Evolutionary conservation across 1,140 invertebrate genomes (phyloP).

Genomic region (Calosoma granatense): DNA sequence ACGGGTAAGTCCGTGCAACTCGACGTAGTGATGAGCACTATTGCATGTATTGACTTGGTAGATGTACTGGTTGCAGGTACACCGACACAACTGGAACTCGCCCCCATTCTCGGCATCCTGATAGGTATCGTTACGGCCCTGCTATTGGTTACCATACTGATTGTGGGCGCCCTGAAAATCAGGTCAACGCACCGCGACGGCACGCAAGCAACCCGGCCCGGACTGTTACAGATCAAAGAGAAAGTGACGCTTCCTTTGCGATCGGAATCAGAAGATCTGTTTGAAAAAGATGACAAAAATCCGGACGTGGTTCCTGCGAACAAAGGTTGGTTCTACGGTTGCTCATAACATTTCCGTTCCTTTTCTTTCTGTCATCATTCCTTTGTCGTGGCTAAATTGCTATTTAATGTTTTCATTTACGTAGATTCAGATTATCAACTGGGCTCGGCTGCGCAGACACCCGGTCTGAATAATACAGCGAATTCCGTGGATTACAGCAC

Average conservation of each 20-base stretch:
- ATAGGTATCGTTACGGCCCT: constrained; percentile 60
- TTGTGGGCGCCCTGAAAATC: constrained; percentile 58
- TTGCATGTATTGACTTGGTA: no score
- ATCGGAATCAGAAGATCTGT: constrained; percentile 55
- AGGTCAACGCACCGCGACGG: constrained; percentile 43
- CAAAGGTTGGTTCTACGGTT: constrained; percentile 61
- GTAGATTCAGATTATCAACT: constrained; percentile 55
- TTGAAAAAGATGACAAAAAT: constrained; percentile 67
- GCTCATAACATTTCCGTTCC: no score
- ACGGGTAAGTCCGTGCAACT: constrained; percentile 50
- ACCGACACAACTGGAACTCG: constrained; percentile 50
- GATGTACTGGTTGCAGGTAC: constrained; percentile 13
- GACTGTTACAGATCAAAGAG: constrained; percentile 53
- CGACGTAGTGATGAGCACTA: background rate
- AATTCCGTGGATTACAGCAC: constrained; percentile 21
- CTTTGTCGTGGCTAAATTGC: background rate
- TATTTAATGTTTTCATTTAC: constrained; percentile 15
- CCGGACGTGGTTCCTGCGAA: constrained; percentile 77
- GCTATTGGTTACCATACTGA: constrained; percentile 55
- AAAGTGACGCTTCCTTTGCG: constrained; percentile 51
- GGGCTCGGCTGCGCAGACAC: constrained; percentile 45
- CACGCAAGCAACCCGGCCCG: constrained; percentile 39
- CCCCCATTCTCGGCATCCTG: constrained; percentile 62
- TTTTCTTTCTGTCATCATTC: constrained; percentile 1
- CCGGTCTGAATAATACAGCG: constrained; percentile 33